Evolutionary conservation across 2,888 invertebrate genomes (phyloP).

Genomic region (Microctonus brassicae): DNA sequence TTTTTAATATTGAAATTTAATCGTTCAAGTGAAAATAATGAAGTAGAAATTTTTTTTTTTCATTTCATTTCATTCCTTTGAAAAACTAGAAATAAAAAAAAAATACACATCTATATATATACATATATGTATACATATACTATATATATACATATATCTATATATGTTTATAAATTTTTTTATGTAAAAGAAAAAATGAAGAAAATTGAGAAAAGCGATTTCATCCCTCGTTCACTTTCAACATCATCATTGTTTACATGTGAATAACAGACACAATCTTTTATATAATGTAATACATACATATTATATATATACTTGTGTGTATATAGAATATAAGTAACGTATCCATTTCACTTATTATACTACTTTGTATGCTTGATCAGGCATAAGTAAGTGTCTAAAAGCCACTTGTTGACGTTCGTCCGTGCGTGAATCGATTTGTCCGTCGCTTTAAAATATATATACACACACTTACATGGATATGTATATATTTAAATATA

Average conservation of each 20-base stretch:
- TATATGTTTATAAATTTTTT: too few species aligned
- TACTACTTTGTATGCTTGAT: slow-evolving; percentile 23
- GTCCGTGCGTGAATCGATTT: slow-evolving; percentile 64
- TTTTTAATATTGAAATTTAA: too few species aligned
- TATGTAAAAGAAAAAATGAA: too few species aligned
- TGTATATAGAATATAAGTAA: not conserved
- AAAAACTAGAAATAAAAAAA: too few species aligned
- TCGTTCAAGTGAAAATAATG: too few species aligned
- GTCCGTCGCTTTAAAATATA: slow-evolving; percentile 26
- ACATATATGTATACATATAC: too few species aligned
- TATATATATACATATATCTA: too few species aligned
- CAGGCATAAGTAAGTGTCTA: slow-evolving; percentile 47
- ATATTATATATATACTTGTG: not conserved
- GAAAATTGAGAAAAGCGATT: not conserved
- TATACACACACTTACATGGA: not conserved
- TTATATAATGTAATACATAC: not conserved
- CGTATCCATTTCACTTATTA: slow-evolving; percentile 20
- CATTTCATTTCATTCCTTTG: too few species aligned
- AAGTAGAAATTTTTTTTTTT: too few species aligned
- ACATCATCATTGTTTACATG: not conserved
- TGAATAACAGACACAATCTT: not conserved
- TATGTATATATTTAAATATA: not conserved
- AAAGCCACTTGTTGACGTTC: slow-evolving; percentile 65
- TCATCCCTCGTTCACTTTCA: not conserved
- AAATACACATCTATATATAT: too few species aligned